Base-by-base conservation (phyloP, 2,888 invertebrate genomes). In the Drosophila mulleri region DNA sequence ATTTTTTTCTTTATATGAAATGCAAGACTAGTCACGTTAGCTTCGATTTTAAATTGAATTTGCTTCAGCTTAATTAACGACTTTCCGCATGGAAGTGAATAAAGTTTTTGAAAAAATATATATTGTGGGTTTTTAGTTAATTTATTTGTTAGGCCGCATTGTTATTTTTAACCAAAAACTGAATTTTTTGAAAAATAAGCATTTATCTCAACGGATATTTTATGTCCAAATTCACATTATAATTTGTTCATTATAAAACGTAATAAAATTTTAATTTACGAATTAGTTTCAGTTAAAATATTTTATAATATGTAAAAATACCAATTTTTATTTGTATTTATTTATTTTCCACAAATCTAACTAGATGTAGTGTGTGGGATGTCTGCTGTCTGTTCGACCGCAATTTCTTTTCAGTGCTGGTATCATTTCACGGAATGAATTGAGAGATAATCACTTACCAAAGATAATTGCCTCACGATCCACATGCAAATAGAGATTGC, bases 401-500 rank as follows among this genome's bases (percentile, higher is more conserved):
- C 12, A 50, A 14, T 50, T 50, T 35, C 35, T 35, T 35, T 50
- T 18, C 3, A 18, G 7, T 14, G 8, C 8, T 32, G 1, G 18
- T 18, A 14, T 32, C 7, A 14, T 50, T 48, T 48, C 50, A 18
- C 18, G 50, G 18, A 18, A 12, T 35, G 41, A n/a, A 32, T 7
- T 35, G 41, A 23, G 37, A 26, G 32, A 47, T 65, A 42, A 60
- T 47, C 56, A 80, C 88, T 89, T 74, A 93, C 93, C 93, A 83
- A 93, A 92, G 64, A 93, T 82, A 77, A 91, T 91, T 48, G 92
- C 85, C 77, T 91, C 91, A 66, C 91, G 90, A 89, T 93, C 93
- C 73, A 93, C 91, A 66, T 92, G 91, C 80, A 93, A 82, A 85
- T 91, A 91, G 50, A 93, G 89, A 79, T 91, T 92, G 7, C 93